phyloP scores from a whole-genome alignment of 2,113 vertebrate species.

The Hyaena hyaena region DNA sequence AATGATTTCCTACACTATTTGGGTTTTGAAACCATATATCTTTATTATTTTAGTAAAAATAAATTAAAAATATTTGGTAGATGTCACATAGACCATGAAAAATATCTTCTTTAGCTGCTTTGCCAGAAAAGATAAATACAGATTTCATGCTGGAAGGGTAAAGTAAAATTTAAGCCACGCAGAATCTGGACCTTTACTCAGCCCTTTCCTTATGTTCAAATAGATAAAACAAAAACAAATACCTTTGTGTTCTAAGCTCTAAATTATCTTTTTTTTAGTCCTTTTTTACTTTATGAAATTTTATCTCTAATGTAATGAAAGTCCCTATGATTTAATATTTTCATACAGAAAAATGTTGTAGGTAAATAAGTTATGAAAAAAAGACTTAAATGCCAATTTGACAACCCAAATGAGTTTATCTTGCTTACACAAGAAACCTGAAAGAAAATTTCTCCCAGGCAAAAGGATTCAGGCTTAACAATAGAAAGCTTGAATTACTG shows the following conservation, averaged over 20 bases:
- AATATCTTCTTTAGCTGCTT: background rate
- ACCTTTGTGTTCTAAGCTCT: background rate
- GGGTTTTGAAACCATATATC: background rate
- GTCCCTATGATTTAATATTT: background rate
- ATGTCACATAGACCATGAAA: background rate
- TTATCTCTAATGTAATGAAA: background rate
- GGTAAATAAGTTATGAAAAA: background rate
- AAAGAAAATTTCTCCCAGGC: background rate
- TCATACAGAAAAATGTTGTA: background rate
- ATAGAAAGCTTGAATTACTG: background rate
- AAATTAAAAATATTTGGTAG: background rate
- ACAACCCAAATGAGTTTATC: background rate
- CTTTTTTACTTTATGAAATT: background rate
- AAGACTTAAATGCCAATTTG: background rate
- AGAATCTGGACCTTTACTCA: background rate
- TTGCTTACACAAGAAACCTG: background rate
- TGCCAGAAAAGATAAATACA: background rate
- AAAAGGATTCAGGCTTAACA: background rate
- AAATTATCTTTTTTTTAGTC: background rate
- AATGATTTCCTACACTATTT: background rate
- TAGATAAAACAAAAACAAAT: background rate
- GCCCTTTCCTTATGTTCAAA: constrained; percentile 3
- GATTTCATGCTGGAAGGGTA: background rate
- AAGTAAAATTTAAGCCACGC: background rate
- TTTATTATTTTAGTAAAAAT: background rate